Base-by-base conservation (phyloP, 23 tunicate genomes). In the Styela clava region DNA sequence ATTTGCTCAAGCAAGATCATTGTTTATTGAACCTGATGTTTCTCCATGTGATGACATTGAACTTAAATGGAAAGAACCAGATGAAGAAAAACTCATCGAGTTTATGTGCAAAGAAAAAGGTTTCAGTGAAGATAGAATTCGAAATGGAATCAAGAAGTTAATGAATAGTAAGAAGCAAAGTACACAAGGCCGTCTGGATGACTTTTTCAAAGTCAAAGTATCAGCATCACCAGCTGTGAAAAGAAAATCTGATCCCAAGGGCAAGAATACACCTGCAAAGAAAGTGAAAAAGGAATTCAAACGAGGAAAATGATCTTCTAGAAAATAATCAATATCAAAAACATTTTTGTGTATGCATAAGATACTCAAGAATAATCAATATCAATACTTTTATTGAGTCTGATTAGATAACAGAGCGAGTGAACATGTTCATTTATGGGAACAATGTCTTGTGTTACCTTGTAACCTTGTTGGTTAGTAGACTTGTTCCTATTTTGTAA, bases 151-250 rank as follows among this genome's bases (percentile, higher is more conserved):
- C 24, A 89, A 95, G 74, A 89, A 86, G 76, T 81, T 95, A 7
- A 37, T 67, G 2, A 89, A 89, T 30, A 83, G 88, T 69, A 61
- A 90, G 63, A 83, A 86, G 52, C 84, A 89, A 51, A 88, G 92
- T 69, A 84, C 92, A 1, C 98, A 93, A 65, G 98, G 99, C 26
- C 84, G 99, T 20, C 70, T 95, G 72, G 99, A 95, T 86, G 99
- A 95, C 63, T 95, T 95, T 71, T 95, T 95, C 73, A 95, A 89
- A 80, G 84, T 86, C 31, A 82, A 82, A 73, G 30, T 74, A 63
- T 82, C 94, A 16, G 79, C 95, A 0, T 63, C 82, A 2, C 73
- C 88, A 29, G 34, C 85, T 19, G 62, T 34, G 29, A 89, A 89
- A 81, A 74, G 95, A 61, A 89, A 92, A 69, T 83, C 84, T 18